Conservation (phyloP, 2,797 vertebrate species). For the Tympanoctomys barrerae region DNA sequence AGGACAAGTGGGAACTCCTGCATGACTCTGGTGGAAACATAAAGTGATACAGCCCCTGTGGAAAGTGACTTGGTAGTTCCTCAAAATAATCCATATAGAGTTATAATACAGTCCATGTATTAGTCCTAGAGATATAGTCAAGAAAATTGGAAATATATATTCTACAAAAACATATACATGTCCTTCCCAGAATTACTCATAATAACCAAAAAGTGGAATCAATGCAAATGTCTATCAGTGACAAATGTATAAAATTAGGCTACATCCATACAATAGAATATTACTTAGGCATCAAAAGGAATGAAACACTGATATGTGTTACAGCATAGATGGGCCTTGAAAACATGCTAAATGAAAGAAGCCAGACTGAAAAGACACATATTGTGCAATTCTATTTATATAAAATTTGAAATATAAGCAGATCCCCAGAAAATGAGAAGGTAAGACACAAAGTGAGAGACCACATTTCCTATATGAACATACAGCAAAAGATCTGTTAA, state of each 20-base stretch:
- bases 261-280: neutral
- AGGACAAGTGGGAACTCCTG: too few species aligned
- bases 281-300: neutral
- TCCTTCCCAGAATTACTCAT: neutral
- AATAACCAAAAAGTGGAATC: neutral
- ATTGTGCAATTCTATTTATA: neutral
- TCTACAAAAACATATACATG: neutral
- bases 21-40: neutral
- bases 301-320: neutral
- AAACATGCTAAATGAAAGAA: neutral
- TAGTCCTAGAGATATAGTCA: neutral
- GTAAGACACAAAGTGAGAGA: neutral
- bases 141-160: neutral
- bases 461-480: neutral
- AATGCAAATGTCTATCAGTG: neutral
- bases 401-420: neutral
- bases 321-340: neutral
- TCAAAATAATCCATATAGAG: neutral
- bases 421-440: neutral
- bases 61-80: neutral
- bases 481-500: neutral
- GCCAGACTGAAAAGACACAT: neutral
- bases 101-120: too few species aligned
- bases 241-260: neutral
- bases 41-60: neutral